phyloP scores from a whole-genome alignment of 2,888 invertebrate species.

The Heliconius ismenius region DNA sequence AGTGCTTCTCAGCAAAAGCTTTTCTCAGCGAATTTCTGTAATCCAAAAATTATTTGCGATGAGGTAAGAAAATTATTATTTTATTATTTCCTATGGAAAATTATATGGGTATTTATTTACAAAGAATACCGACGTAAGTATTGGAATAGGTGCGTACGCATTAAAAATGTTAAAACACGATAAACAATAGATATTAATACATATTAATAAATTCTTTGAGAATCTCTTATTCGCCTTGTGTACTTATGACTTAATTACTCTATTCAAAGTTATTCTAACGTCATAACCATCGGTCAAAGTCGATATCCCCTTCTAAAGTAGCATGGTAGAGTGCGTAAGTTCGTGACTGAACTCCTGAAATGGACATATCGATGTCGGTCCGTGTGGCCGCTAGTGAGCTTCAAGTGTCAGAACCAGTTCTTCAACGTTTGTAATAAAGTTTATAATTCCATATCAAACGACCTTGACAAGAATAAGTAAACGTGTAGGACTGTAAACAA shows the following conservation, averaged over 20 bases:
- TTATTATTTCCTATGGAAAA: not conserved
- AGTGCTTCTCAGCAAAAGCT: not conserved
- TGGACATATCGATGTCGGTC: conserved; percentile 64
- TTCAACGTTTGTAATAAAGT: conserved; percentile 57
- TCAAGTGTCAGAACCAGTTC: conserved; percentile 44
- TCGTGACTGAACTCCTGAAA: conserved; percentile 79
- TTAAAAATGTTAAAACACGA: conserved; percentile 33
- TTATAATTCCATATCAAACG: conserved; percentile 55
- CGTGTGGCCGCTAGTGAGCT: conserved; percentile 59
- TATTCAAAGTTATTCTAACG: conserved; percentile 80
- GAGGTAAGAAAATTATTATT: not conserved
- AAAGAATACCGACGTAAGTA: conserved; percentile 24
- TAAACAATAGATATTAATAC: conserved; percentile 56
- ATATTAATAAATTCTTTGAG: conserved; percentile 62
- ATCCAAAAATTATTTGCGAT: not conserved
- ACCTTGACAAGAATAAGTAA: conserved; percentile 56
- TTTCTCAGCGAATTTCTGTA: not conserved
- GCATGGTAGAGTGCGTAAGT: conserved; percentile 63
- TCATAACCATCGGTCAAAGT: conserved; percentile 77
- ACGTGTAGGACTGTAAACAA: conserved; percentile 69
- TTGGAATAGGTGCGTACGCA: conserved; percentile 17
- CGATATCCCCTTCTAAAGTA: conserved; percentile 70
- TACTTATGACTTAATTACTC: conserved; percentile 76
- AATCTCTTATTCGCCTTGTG: conserved; percentile 60
- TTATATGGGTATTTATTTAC: not conserved